Evolutionary conservation across 2,113 vertebrate species (phyloP), one percentile per base, ranked within the genome.

Genomic region (Syngnathus typhle): DNA sequence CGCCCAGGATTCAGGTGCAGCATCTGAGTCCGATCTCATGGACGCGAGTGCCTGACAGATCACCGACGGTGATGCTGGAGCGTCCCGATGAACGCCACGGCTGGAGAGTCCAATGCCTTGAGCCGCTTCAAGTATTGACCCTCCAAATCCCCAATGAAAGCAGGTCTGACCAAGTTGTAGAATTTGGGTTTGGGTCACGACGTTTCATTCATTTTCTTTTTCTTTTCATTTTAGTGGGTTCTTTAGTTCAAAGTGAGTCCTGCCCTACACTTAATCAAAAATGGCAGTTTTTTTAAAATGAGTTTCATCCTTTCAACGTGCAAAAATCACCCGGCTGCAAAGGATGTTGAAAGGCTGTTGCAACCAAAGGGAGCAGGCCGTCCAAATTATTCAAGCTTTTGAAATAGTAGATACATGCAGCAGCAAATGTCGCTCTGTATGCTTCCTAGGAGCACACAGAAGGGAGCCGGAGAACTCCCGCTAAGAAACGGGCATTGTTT

Each of bases 111-210:
- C 91, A 94, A 60, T 95, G 94, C 66, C 62, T 85, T 58, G 91
- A 93, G 43, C 92, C 93, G 44, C 86, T 93, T 72, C 94, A 95
- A 89, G 92, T 94, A 84, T 93, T 98, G 94, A 91, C 88, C 1
- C 92, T 98, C 62, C 93, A 96, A 44, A 94, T 98, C 78, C 96
- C 96, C 0, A 94, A 98, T 84, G 95, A 97, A 86, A 95, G 94
- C 91, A 97, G 96, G 96, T 85, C 23, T 74, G 69, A 47, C 39
- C 1, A 15, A 7, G 15, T 5, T 23, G n/a, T 12, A 6, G 10
- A 56, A 1, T 32, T 36, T 18, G 7, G 19, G 15, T 54, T 56
- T 56, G 12, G 21, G 52, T 56, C 55, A 56, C 1, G 12, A 51
- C 19, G 2, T 49, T 49, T 8, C 3, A 0, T 49, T 16, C 16